phyloP scores from a whole-genome alignment of 1,140 invertebrate species.

The Drosophila lowei region DNA sequence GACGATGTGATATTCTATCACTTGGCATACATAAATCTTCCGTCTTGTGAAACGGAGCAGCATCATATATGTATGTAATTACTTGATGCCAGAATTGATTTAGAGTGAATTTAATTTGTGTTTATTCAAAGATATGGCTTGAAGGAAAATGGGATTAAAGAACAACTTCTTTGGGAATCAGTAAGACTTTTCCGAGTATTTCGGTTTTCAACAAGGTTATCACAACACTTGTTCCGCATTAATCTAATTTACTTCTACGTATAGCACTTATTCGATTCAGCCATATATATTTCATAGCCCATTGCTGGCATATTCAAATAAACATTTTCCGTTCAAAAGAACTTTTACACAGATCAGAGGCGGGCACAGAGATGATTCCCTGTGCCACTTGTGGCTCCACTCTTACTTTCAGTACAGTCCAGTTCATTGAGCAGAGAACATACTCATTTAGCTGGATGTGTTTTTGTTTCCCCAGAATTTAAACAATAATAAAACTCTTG shows the following conservation, averaged over 20 bases:
- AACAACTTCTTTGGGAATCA: neutral
- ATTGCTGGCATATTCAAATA: conserved; percentile 49
- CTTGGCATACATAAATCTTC: conserved; percentile 40
- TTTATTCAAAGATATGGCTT: conserved; percentile 12
- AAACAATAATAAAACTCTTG: conserved; percentile 66
- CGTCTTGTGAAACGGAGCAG: conserved; percentile 20
- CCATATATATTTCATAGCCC: conserved; percentile 59
- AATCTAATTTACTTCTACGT: conserved; percentile 50
- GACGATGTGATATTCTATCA: conserved; percentile 41
- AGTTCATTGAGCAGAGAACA: conserved; percentile 35
- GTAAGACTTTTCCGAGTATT: neutral
- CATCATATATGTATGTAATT: conserved; percentile 41
- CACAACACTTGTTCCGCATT: conserved; percentile 53
- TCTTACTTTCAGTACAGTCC: conserved; percentile 25
- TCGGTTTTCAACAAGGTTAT: conserved; percentile 37
- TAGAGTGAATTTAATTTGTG: conserved; percentile 49
- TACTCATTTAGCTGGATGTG: conserved; percentile 41
- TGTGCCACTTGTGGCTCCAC: conserved; percentile 67
- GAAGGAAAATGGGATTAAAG: conserved; percentile 1
- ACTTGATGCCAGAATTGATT: conserved; percentile 52
- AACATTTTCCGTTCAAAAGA: conserved; percentile 35
- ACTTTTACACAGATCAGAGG: conserved; percentile 21
- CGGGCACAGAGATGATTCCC: conserved; percentile 12
- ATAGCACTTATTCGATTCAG: conserved; percentile 4
- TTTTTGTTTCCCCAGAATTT: conserved; percentile 48